Conservation (phyloP, 2,888 invertebrate genomes). For the Chymomyza fuscimana region DNA sequence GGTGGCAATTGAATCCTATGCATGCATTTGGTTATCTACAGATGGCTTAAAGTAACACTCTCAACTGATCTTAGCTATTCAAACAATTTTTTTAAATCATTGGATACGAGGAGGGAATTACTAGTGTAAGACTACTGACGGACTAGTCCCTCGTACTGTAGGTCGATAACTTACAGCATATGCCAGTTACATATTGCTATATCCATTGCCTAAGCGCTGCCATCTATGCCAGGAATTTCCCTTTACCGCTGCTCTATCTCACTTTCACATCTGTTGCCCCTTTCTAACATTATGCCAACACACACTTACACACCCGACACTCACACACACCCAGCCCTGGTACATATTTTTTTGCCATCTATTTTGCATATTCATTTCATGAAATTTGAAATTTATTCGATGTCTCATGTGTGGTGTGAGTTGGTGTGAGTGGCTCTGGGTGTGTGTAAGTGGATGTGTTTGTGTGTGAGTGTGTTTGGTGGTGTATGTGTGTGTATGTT, state of each 20-base stretch:
- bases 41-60: too few relatives aligned
- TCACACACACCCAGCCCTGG: neutral
- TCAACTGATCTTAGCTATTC: too few relatives aligned
- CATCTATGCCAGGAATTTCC: neutral
- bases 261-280: neutral
- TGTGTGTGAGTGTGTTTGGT: neutral
- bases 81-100: too few relatives aligned
- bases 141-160: too few relatives aligned
- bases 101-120: too few relatives aligned
- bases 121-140: too few relatives aligned
- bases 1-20: too few relatives aligned
- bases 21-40: too few relatives aligned
- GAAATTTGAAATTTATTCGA: conserved; percentile 67
- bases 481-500: neutral
- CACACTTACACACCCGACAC: neutral
- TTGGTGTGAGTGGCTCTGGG: neutral
- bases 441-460: neutral
- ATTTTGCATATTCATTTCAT: conserved; percentile 69
- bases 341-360: conserved; percentile 40
- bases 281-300: neutral
- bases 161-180: conserved; percentile 16
- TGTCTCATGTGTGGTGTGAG: conserved; percentile 41
- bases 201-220: conserved; percentile 20
- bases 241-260: neutral
- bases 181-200: conserved; percentile 34